Percentiles rank a stretch among this genome's conserved stretches.
Evolutionary conservation across 53 echinoderm and acorn worm species (phyloP).

Genomic region (Mesocentrotus franciscanus): DNA sequence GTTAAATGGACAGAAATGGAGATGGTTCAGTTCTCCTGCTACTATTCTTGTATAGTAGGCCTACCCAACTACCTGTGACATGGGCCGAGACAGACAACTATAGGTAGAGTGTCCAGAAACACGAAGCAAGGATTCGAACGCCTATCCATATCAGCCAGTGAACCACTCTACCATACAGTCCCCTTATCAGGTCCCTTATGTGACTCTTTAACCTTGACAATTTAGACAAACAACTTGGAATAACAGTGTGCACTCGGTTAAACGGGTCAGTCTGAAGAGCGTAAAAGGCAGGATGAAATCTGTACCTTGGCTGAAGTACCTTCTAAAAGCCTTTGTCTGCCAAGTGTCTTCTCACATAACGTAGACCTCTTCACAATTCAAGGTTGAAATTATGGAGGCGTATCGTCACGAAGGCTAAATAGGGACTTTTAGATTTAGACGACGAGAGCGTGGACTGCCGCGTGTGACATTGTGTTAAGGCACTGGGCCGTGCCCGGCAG

Average conservation of each 20-base stretch:
- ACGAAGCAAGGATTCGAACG: no score
- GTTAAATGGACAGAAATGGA: no score
- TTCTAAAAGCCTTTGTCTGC: conserved; percentile 1
- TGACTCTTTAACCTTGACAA: neutral
- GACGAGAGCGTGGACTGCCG: no score
- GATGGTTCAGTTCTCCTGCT: no score
- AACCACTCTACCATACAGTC: neutral
- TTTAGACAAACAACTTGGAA: neutral
- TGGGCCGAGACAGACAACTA: no score
- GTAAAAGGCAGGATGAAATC: neutral
- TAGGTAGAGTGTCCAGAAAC: no score
- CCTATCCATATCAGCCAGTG: neutral
- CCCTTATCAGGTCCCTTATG: neutral
- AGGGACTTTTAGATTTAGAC: no score
- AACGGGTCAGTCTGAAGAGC: neutral
- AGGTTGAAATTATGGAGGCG: neutral
- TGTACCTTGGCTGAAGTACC: neutral
- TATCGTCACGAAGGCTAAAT: neutral
- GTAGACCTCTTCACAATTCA: neutral
- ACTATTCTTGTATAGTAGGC: no score
- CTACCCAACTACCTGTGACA: no score
- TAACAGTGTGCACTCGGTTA: neutral
- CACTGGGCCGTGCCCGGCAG: no score
- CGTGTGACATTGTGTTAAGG: no score
- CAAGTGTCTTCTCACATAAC: conserved; percentile 16